Evolutionary conservation across 2,797 vertebrate species (phyloP).

Genomic region (Cuniculus paca): DNA sequence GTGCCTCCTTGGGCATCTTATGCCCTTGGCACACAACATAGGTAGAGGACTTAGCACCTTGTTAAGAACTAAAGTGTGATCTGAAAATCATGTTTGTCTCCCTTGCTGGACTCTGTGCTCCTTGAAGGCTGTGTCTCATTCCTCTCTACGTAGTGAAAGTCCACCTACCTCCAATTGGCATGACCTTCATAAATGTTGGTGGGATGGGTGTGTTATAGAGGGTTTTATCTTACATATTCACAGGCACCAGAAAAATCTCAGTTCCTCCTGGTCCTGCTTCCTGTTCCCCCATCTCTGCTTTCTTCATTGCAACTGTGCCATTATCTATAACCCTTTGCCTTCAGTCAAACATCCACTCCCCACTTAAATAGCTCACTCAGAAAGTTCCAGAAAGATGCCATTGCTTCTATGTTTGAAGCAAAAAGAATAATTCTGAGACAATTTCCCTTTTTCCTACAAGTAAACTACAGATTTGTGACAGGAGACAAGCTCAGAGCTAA

Average conservation of each 20-base stretch:
- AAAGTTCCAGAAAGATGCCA: not conserved
- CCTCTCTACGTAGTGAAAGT: not conserved
- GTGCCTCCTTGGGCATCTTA: not conserved
- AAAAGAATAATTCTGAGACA: not conserved
- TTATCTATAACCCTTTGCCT: not conserved
- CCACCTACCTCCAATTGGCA: not conserved
- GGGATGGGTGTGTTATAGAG: not conserved
- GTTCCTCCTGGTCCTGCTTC: not conserved
- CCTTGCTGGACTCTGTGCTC: not conserved
- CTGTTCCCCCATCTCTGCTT: not conserved
- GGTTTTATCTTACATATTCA: not conserved
- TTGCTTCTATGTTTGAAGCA: not conserved
- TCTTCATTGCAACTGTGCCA: not conserved
- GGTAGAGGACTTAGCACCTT: not conserved
- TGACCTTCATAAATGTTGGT: not conserved
- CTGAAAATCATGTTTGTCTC: not conserved
- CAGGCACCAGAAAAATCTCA: not conserved
- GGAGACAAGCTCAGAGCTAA: not conserved
- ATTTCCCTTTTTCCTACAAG: not conserved
- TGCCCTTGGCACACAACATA: not conserved
- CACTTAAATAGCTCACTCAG: not conserved
- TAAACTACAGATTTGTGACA: not conserved
- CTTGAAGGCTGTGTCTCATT: not conserved
- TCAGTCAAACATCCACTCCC: not conserved
- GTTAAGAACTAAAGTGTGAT: not conserved